Evolutionary conservation across 2,797 vertebrate species (phyloP).

Genomic region (Danio kyathit): DNA sequence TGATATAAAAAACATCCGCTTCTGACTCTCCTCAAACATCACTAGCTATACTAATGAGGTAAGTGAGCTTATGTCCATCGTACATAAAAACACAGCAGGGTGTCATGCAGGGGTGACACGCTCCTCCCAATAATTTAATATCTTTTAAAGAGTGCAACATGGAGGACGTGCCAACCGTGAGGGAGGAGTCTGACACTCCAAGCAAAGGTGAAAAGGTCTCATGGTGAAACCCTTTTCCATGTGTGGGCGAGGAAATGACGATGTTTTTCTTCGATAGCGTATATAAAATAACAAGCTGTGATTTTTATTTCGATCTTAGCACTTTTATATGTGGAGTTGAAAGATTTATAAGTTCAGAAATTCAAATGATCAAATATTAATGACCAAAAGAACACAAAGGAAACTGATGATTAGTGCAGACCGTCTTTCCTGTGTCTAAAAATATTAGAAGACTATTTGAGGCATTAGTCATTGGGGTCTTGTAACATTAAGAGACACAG

Average conservation of each 20-base stretch:
- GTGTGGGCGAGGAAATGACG: background rate
- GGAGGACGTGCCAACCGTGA: constrained; percentile 10
- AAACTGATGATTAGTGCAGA: constrained; percentile 1
- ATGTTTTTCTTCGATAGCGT: background rate
- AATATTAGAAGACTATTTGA: constrained; percentile 20
- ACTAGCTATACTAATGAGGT: constrained; percentile 57
- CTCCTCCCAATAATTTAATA: constrained; percentile 47
- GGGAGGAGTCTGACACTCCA: constrained; percentile 16
- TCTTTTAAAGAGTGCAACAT: constrained; percentile 4
- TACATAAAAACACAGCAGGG: constrained; percentile 39
- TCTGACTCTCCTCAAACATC: constrained; percentile 7
- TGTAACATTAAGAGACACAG: constrained; percentile 6
- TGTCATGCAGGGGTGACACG: constrained; percentile 51
- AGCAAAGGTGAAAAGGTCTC: constrained; percentile 36
- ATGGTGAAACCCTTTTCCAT: constrained; percentile 5
- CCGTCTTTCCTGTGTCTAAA: constrained; percentile 10
- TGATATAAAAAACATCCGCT: constrained; percentile 7
- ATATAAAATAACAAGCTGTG: background rate
- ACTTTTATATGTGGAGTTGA: background rate
- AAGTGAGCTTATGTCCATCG: constrained; percentile 31
- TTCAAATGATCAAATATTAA: background rate
- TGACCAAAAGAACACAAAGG: background rate
- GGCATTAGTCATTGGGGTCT: constrained; percentile 14
- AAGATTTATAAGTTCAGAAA: background rate
- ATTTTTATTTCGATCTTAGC: background rate